These are phyloP conservation scores for Elmis aenea DNA, from an alignment of 2,888 invertebrate genomes.

Conservation along the genomic window DNA sequence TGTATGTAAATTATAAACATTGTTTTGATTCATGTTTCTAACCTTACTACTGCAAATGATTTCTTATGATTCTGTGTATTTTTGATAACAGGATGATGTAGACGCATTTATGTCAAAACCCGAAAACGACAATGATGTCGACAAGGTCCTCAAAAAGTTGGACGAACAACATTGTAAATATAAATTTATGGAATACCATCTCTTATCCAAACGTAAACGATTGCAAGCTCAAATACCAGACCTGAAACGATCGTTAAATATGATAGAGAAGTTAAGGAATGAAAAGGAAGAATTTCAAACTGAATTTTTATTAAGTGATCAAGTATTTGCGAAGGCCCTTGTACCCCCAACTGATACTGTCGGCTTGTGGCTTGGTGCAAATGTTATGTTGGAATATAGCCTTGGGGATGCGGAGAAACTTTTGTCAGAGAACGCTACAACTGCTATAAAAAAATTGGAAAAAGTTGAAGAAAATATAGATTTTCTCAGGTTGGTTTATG, in stretches of 20 bases:
- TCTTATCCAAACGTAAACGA: conserved; percentile 79
- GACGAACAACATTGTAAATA: conserved; percentile 96
- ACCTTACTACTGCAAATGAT: conserved; percentile 1
- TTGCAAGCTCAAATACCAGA: conserved; percentile 93
- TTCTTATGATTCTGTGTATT: neutral
- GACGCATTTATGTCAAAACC: conserved; percentile 83
- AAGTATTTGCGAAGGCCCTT: conserved; percentile 71
- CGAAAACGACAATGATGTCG: conserved; percentile 77
- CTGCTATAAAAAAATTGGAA: conserved; percentile 76
- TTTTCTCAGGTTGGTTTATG: conserved; percentile 83
- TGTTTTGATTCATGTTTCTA: neutral
- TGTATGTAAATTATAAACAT: conserved; percentile 53
- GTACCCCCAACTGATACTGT: conserved; percentile 89
- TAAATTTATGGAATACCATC: conserved; percentile 93
- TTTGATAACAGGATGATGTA: conserved; percentile 75
- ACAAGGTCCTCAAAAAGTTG: conserved; percentile 76
- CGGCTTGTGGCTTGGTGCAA: conserved; percentile 79
- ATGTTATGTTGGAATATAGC: conserved; percentile 96
- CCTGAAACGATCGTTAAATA: conserved; percentile 81
- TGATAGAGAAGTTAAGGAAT: conserved; percentile 81
- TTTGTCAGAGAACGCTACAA: conserved; percentile 74
- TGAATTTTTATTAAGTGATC: conserved; percentile 88
- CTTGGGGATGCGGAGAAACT: conserved; percentile 85
- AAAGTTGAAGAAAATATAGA: conserved; percentile 90
- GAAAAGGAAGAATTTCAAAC: conserved; percentile 80